A percentile compares a stretch with the other conserved stretches of the same genome.
phyloP scores from a whole-genome alignment of 1,140 invertebrate genomes.

The Watersipora subatra region DNA sequence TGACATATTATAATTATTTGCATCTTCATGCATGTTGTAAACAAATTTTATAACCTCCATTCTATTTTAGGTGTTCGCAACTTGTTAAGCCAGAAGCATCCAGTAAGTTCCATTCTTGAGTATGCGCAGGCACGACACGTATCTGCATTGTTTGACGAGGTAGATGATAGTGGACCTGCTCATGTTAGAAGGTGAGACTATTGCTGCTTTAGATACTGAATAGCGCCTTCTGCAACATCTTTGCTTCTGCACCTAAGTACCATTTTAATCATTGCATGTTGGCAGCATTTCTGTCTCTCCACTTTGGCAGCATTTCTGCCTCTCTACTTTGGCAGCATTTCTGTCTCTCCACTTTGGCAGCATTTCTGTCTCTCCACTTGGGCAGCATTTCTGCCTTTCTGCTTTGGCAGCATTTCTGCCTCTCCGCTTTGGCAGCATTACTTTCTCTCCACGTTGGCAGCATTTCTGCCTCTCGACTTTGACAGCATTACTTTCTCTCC shows the following conservation, averaged over 20 bases:
- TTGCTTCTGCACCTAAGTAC: not conserved
- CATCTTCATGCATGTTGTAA: too few relatives aligned
- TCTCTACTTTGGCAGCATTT: too few relatives aligned
- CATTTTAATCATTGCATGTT: not conserved
- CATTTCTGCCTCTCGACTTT: too few relatives aligned
- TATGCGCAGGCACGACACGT: conserved; percentile 39
- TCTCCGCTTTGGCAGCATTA: too few relatives aligned
- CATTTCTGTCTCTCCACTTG: too few relatives aligned
- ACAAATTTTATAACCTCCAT: too few relatives aligned
- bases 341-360: too few relatives aligned
- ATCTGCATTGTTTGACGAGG: conserved; percentile 32
- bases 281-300: not conserved
- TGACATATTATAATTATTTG: too few relatives aligned
- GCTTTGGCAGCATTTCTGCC: too few relatives aligned
- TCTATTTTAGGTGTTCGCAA: not conserved
- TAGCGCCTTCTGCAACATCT: not conserved
- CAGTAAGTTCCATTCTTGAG: conserved; percentile 42
- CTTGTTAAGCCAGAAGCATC: conserved; percentile 33
- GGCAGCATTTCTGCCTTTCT: too few relatives aligned
- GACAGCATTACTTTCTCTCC: too few relatives aligned
- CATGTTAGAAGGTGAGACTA: conserved; percentile 37
- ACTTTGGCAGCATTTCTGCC: not conserved
- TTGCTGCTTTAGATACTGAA: not conserved
- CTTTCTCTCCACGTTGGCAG: too few relatives aligned
- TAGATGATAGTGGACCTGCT: conserved; percentile 33